Evolutionary conservation across 2,797 vertebrate species (phyloP).

Genomic region (Etheostoma perlongum): DNA sequence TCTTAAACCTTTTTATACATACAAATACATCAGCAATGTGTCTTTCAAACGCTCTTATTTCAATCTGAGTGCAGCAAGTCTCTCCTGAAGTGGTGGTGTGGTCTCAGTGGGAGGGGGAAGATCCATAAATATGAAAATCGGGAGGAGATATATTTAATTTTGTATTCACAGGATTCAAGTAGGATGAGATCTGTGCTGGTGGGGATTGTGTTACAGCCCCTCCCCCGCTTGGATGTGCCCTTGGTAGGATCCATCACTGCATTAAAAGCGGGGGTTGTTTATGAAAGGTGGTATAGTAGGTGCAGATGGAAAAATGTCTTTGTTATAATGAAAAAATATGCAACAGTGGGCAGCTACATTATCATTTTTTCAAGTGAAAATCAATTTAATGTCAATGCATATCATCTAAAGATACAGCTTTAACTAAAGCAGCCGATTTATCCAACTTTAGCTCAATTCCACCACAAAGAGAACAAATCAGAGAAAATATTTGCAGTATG

Average conservation of each 20-base stretch:
- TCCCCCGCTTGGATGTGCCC: not conserved
- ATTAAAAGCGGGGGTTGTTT: not conserved
- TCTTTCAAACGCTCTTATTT: conserved; percentile 10
- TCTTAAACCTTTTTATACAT: too few species aligned
- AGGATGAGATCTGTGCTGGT: not conserved
- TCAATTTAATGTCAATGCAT: too few species aligned
- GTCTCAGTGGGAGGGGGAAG: conserved; percentile 11
- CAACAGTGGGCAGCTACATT: too few species aligned
- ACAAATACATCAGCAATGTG: not conserved
- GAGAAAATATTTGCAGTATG: not conserved
- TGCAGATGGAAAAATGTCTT: not conserved
- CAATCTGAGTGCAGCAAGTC: not conserved
- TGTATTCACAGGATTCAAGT: conserved; percentile 8
- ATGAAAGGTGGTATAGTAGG: not conserved
- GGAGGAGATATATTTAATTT: conserved; percentile 13
- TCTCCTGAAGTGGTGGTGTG: not conserved
- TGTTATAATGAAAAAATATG: too few species aligned
- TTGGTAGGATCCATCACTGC: not conserved
- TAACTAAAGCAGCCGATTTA: not conserved
- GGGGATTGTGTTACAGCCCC: not conserved
- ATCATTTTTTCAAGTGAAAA: too few species aligned
- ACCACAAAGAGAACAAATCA: conserved; percentile 15
- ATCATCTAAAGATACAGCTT: too few species aligned
- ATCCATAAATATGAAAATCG: conserved; percentile 42
- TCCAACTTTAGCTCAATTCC: not conserved